A percentile compares a stretch with the other conserved stretches of the same genome.
Conservation (phyloP, 1,140 invertebrate species). For the Procambarus clarkii region DNA sequence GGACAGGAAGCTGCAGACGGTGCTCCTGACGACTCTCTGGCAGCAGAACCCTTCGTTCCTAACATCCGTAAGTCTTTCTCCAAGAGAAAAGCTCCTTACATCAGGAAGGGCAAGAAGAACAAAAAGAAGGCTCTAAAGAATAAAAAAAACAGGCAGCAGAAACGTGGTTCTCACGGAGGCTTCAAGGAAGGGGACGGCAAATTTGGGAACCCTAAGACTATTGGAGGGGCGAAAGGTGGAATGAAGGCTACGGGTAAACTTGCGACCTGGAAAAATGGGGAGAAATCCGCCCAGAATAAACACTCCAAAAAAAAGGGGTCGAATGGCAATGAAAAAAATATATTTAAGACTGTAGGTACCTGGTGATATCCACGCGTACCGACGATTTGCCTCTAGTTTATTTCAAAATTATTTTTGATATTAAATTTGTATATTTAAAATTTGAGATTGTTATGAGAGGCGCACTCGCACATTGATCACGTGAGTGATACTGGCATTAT, state of each 20-base stretch:
- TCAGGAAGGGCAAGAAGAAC: constrained; percentile 56
- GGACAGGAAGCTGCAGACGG: neutral
- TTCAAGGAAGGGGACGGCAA: neutral
- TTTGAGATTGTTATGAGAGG: too few species aligned
- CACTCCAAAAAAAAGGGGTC: neutral
- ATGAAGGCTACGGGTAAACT: neutral
- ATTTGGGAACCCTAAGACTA: neutral
- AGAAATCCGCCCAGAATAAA: neutral
- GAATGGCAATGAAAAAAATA: neutral
- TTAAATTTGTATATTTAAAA: too few species aligned
- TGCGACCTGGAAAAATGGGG: neutral
- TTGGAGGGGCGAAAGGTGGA: neutral
- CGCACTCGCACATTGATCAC: too few species aligned
- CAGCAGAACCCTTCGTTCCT: constrained; percentile 42
- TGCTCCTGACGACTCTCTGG: neutral
- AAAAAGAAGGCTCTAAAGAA: constrained; percentile 49
- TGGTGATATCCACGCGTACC: too few species aligned
- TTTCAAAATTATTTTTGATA: too few species aligned
- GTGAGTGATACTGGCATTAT: too few species aligned
- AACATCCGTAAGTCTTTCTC: constrained; percentile 59
- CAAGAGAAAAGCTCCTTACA: constrained; percentile 52
- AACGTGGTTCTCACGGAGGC: neutral
- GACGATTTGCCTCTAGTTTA: too few species aligned
- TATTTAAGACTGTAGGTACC: neutral
- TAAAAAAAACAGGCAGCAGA: constrained; percentile 12